Percentiles rank a stretch among this genome's conserved stretches.
Evolutionary conservation across 2,888 invertebrate genomes (phyloP).

Genomic region (Taenaris catops): DNA sequence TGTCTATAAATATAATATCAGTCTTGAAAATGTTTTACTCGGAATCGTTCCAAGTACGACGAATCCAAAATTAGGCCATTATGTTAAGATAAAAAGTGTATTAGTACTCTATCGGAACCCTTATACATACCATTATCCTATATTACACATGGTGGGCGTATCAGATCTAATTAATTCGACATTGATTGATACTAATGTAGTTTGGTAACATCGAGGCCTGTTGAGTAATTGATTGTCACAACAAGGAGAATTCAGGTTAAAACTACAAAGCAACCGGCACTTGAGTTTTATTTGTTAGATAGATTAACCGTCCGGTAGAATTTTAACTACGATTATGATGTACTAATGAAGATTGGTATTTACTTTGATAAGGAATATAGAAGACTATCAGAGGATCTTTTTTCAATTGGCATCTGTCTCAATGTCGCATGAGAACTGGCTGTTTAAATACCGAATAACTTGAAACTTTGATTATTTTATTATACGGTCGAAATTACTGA

Average conservation of each 20-base stretch:
- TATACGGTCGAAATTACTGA: too few species aligned
- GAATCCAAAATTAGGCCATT: not conserved
- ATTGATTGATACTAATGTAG: constrained; percentile 76
- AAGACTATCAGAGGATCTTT: too few species aligned
- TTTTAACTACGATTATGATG: not conserved
- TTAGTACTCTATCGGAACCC: constrained; percentile 10
- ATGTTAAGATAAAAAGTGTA: constrained; percentile 2
- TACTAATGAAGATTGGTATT: not conserved
- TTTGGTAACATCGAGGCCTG: constrained; percentile 46
- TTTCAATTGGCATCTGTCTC: too few species aligned
- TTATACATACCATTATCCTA: constrained; percentile 14
- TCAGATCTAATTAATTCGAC: constrained; percentile 76
- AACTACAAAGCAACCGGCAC: constrained; percentile 23
- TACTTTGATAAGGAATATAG: too few species aligned
- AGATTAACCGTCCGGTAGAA: constrained; percentile 1
- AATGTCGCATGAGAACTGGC: too few species aligned
- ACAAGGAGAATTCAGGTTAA: constrained; percentile 33
- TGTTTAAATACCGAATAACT: too few species aligned
- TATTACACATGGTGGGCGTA: constrained; percentile 49
- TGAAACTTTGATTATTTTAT: too few species aligned
- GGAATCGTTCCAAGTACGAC: too few species aligned
- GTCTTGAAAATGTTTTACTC: too few species aligned
- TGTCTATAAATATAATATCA: too few species aligned
- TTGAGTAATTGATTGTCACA: constrained; percentile 74
- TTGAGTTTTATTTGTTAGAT: constrained; percentile 4